Evolutionary conservation across 2,888 invertebrate genomes (phyloP), one percentile per base, ranked within the genome.

Genomic region (Serripes groenlandicus): DNA sequence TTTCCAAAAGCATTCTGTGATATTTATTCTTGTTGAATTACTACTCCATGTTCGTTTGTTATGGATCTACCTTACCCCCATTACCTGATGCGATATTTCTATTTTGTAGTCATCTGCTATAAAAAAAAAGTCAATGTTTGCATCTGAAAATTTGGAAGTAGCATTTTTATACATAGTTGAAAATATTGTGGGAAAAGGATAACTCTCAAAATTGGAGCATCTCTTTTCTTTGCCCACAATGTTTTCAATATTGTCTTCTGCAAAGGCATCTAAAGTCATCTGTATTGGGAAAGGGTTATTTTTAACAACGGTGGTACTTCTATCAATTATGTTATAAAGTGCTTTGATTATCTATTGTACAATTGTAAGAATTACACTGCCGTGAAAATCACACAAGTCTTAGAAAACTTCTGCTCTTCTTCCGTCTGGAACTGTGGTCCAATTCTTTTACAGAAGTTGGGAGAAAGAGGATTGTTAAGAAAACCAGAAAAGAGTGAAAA

Each of bases 381-480:
- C 28, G n/a, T 66, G 42, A 66, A 42, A 66, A 66, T 66, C 66
- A 66, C 66, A 66, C 66, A 66, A 37, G 66, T 66, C 66, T 66
- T 26, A 42, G 66, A 66, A 66, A 42, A 56, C 56, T n/a, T 56
- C 28, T 56, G 49, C 66, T 42, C 18, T 23, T 42, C 42, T n/a
- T 21, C 23, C 9, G 37, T 5, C n/a, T 52, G 37, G 60, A 60
- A n/a, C 35, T 35, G 28, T 70, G 58, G 66, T 75, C 42, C 69
- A 62, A 71, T 84, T 77, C 69, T 64, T 42, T 84, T 84, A 35
- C 84, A 84, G 84, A 84, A 75, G 75, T 72, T 84, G 68, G 80
- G 77, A 75, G 84, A 84, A 78, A 30, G 71, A 56, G 71, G 71
- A 26, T 34, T 71, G 35, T 56, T 71, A 34, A 54, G 49, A 66